Evolutionary conservation across 2,797 vertebrate genomes (phyloP).

Genomic region (Parauchenoglanis ngamensis): DNA sequence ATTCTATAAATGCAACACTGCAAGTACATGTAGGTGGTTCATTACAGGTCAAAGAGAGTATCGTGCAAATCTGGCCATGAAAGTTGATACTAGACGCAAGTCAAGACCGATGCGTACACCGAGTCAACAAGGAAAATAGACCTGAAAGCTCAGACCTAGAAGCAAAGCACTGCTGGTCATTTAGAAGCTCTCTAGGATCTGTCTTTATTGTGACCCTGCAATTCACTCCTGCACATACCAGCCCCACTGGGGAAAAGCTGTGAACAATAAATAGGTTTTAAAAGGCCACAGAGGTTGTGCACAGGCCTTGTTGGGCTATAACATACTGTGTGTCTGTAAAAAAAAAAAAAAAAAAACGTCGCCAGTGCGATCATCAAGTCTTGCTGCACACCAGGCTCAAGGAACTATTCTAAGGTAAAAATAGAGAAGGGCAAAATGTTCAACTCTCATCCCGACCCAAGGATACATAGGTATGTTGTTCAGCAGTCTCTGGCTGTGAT

Average conservation of each 20-base stretch:
- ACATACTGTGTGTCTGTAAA: constrained; percentile 61
- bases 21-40: too few species aligned
- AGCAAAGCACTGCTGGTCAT: constrained; percentile 12
- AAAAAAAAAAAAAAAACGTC: neutral
- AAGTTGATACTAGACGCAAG: neutral
- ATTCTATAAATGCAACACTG: neutral
- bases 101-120: neutral
- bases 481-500: neutral
- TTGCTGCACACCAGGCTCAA: constrained; percentile 56
- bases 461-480: neutral
- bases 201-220: constrained; percentile 57
- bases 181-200: constrained; percentile 44
- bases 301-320: constrained; percentile 59
- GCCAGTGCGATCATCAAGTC: constrained; percentile 57
- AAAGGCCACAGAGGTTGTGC: constrained; percentile 53
- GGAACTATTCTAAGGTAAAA: constrained; percentile 38
- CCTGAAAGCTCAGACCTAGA: neutral
- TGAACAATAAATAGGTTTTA: constrained; percentile 49
- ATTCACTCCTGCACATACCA: constrained; percentile 37
- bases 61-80: neutral
- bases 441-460: neutral
- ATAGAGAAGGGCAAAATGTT: neutral
- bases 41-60: neutral
- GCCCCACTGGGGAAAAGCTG: constrained; percentile 47
- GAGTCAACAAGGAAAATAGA: neutral